phyloP scores from a whole-genome alignment of 2,113 vertebrate genomes.

The Poeciliopsis turrubarensis region DNA sequence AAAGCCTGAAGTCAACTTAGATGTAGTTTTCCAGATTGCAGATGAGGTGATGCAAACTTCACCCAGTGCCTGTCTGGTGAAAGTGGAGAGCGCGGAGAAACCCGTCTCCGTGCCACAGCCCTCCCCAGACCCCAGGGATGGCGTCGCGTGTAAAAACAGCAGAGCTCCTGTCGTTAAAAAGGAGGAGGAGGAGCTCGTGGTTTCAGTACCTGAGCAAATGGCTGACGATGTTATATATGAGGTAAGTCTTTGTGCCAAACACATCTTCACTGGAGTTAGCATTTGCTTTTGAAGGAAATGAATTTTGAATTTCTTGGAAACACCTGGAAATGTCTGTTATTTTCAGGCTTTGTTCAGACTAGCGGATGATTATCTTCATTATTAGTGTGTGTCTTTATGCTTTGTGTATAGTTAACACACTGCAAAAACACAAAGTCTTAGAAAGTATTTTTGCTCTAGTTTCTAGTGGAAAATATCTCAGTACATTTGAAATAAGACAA shows the following conservation, averaged over 20 bases:
- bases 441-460: too few relatives aligned
- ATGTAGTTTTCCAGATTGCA: slow-evolving; percentile 82
- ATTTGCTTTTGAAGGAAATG: not conserved
- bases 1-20: slow-evolving; percentile 78
- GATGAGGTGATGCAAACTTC: slow-evolving; percentile 78
- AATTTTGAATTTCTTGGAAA: not conserved
- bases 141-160: not conserved
- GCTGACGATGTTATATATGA: slow-evolving; percentile 12
- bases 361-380: not conserved
- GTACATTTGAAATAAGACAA: too few relatives aligned
- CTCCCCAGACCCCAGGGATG: slow-evolving; percentile 13
- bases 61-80: slow-evolving; percentile 67
- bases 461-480: too few relatives aligned
- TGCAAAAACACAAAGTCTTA: too few relatives aligned
- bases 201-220: slow-evolving; percentile 16
- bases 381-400: not conserved
- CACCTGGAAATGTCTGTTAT: not conserved
- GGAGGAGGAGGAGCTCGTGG: slow-evolving; percentile 6
- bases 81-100: slow-evolving; percentile 76
- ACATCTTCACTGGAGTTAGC: not conserved
- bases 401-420: not conserved
- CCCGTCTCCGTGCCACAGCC: slow-evolving; percentile 1
- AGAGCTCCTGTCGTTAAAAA: rapidly evolving
- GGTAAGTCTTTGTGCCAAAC: slow-evolving; percentile 21
- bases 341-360: not conserved